A percentile compares a stretch with the other conserved stretches of the same genome.
phyloP scores from a whole-genome alignment of 1,140 invertebrate genomes.

The Monochamus saltuarius region DNA sequence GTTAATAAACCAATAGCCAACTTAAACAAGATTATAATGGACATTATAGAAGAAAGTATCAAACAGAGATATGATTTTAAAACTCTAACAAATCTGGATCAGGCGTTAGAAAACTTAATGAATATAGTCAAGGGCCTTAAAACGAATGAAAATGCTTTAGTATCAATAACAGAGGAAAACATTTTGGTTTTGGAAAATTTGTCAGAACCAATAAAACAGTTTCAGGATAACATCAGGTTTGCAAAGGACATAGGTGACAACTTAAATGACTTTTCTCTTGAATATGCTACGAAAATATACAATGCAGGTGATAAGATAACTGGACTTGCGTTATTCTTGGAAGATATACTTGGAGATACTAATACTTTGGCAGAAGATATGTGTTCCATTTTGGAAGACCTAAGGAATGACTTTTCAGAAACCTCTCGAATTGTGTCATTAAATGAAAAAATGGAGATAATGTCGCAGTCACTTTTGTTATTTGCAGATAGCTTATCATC shows the following conservation, averaged over 20 bases:
- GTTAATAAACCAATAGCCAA: conserved; percentile 7
- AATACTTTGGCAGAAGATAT: conserved; percentile 20
- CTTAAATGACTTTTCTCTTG: conserved; percentile 26
- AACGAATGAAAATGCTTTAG: conserved; percentile 6
- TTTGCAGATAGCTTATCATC: conserved; percentile 6
- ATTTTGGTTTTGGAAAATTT: conserved; percentile 19
- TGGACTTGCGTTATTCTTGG: conserved; percentile 19
- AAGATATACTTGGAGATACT: conserved; percentile 17
- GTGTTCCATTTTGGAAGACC: conserved; percentile 14
- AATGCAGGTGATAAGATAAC: conserved; percentile 26
- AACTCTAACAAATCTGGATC: conserved; percentile 19
- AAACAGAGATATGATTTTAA: conserved; percentile 29
- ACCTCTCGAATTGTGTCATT: conserved; percentile 6
- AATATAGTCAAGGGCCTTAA: conserved; percentile 2
- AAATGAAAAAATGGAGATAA: conserved; percentile 36
- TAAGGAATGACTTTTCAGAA: conserved; percentile 11
- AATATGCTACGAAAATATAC: conserved; percentile 23
- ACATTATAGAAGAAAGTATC: conserved; percentile 23
- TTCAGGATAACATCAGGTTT: conserved; percentile 22
- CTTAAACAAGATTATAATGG: background rate
- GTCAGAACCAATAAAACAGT: conserved; percentile 11
- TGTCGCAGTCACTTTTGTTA: conserved; percentile 25
- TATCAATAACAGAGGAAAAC: conserved; percentile 13
- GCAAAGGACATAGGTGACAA: conserved; percentile 25
- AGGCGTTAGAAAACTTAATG: conserved; percentile 8